Base-by-base conservation (phyloP, 2,797 vertebrate genomes). In the Microctenopoma steveboyesi region DNA sequence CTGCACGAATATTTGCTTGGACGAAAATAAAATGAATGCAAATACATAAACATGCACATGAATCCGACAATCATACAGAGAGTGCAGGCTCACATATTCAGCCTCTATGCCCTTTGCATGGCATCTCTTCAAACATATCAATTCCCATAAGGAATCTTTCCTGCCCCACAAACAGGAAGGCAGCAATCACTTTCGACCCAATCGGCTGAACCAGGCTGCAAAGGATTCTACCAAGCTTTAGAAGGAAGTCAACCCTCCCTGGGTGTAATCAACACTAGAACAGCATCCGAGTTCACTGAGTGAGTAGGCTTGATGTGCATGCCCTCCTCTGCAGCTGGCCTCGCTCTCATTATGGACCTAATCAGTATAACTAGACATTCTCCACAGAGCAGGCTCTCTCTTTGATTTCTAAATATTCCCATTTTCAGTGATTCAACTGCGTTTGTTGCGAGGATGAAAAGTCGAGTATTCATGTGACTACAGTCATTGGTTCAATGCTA, bases 281-380 rank as follows among this genome's bases (percentile, higher is more conserved):
- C 66, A 71, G 27, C 59, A 64, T 62, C 69, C 73, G 61, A 56
- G 53, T 62, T 59, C 66, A 61, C 65, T 64, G 76, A 78, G 70
- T 62, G 73, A 72, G 73, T 72, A 57, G 68, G 72, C 51, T 64
- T 63, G 53, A 66, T 76, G 64, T 70, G 69, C 58, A 42, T 65
- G 28, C 82, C 88, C 85, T 81, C 89, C 89, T 76, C 79, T 85
- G 79, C 86, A 89, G 86, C 86, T 91, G 90, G 75, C 67, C 63
- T 67, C 12, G 62, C 58, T 84, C 72, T 79, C 61, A 18, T 83
- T 74, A 72, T 62, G 79, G 78, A 76, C 58, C 84, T 81, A 87
- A 87, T 92, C 83, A 87, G 81, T 72, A 67, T 74, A 74, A 74
- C 69, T 45, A 75, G 62, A 82, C 74, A 57, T 69, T 64, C 80